These are phyloP conservation scores for Grus americana DNA, from an alignment of 2,113 vertebrate species.

Conservation along the genomic window DNA sequence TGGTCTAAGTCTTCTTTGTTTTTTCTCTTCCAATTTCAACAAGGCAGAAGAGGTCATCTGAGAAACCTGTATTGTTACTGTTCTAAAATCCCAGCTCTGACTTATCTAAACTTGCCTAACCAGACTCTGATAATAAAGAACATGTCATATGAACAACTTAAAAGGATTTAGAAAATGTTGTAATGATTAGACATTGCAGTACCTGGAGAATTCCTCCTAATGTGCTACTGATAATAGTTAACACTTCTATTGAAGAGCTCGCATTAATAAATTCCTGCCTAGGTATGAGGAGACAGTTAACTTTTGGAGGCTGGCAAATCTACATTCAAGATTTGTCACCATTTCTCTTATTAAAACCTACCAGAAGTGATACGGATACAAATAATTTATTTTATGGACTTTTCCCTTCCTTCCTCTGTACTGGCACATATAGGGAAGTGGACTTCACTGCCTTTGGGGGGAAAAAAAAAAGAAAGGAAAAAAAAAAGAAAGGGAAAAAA, in stretches of 20 bases:
- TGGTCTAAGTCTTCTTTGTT: background rate
- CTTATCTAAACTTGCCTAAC: background rate
- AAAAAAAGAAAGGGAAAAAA: too few relatives aligned
- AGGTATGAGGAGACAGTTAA: background rate
- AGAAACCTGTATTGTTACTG: background rate
- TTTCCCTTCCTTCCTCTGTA: background rate
- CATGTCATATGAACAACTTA: background rate
- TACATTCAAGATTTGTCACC: background rate
- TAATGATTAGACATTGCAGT: background rate
- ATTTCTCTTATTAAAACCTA: background rate
- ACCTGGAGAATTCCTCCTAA: background rate
- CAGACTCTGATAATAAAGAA: background rate
- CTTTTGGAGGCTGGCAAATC: background rate
- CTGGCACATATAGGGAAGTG: rapidly evolving
- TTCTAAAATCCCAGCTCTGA: background rate
- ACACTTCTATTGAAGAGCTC: background rate
- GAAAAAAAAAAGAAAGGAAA: too few relatives aligned
- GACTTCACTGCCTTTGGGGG: background rate
- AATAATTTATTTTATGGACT: background rate
- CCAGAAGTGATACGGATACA: background rate
- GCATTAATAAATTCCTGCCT: background rate
- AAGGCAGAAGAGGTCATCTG: background rate
- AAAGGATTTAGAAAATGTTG: background rate
- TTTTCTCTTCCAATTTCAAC: background rate
- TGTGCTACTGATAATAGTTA: background rate